These are phyloP conservation scores for Amorpha juglandis DNA, from an alignment of 2,888 invertebrate species.

Conservation along the genomic window DNA sequence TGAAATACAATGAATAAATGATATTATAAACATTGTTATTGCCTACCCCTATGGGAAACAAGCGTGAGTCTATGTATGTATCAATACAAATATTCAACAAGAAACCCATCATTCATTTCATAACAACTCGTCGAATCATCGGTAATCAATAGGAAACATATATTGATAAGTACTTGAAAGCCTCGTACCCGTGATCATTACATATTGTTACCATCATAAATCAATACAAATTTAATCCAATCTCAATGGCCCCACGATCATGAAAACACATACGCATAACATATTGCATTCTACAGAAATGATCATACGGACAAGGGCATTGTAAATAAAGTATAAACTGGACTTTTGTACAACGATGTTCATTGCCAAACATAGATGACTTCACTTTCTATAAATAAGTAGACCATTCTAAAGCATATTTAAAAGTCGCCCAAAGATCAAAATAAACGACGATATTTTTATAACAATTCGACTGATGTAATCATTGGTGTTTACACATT, in stretches of 20 bases:
- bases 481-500: background rate
- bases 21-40: too few species aligned
- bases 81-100: background rate
- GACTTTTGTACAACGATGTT: slow-evolving; percentile 31
- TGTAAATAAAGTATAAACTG: slow-evolving; percentile 29
- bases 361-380: slow-evolving; percentile 49
- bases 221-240: background rate
- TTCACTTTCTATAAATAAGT: slow-evolving; percentile 50
- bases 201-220: background rate
- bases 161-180: background rate
- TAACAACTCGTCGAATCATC: background rate
- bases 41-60: too few species aligned
- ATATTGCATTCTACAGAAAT: background rate
- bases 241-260: background rate
- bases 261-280: background rate
- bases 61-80: too few species aligned
- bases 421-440: slow-evolving; percentile 29
- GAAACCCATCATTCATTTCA: background rate
- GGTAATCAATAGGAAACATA: background rate
- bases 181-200: background rate
- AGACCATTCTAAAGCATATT: slow-evolving; percentile 42
- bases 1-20: background rate
- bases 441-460: background rate
- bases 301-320: slow-evolving; percentile 5
- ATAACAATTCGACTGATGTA: background rate